Evolutionary conservation across 2,797 vertebrate genomes (phyloP), one percentile per base, ranked within the genome.

Genomic region (Urosaurus nigricauda): DNA sequence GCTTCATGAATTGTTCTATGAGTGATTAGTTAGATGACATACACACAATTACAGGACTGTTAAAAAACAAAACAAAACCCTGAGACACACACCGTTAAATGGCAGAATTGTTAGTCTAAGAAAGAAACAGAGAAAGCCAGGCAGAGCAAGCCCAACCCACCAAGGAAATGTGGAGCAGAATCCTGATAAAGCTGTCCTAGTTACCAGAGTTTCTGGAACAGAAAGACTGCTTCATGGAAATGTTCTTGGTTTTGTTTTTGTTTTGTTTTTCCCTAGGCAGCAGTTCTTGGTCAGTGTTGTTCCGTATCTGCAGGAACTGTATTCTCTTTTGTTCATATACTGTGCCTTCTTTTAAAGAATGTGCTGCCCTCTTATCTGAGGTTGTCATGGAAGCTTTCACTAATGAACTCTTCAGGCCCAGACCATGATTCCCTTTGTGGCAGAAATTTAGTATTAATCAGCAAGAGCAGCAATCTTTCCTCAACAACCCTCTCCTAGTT

Each of bases 1-100:
- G 85, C 63, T 0, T 51, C 47, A 51, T 51, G 47, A 51, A 51
- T 51, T 8, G 7, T 51, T 51, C 47, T 51, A 95, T 97, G 97
- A 97, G 97, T 97, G 96, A 98, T 97, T 97, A 96, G 95, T 94
- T 94, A 93, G 94, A 96, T 97, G 97, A 96, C 96, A 97, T 95
- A 95, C 96, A 95, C 95, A 97, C 96, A 98, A 97, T 97, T 96
- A 96, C 93, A 94, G 96, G 95, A 94, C 93, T 94, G 93, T 96
- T 96, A 93, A 94, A 96, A 93, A 29, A 58, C 16, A 40, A 40
- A 37, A 40, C 35, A 74, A 43, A 40, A 43, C 37, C 40, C 21
- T 13, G 26, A 83, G 21, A 58, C 51, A 56, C 47, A 56, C 78
- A 51, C 32, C 94, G 96, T 96, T 97, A 97, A 97, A 97, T 96